These are phyloP conservation scores for Scaptomyza parva DNA, from an alignment of 2,888 invertebrate species.

Conservation along the genomic window DNA sequence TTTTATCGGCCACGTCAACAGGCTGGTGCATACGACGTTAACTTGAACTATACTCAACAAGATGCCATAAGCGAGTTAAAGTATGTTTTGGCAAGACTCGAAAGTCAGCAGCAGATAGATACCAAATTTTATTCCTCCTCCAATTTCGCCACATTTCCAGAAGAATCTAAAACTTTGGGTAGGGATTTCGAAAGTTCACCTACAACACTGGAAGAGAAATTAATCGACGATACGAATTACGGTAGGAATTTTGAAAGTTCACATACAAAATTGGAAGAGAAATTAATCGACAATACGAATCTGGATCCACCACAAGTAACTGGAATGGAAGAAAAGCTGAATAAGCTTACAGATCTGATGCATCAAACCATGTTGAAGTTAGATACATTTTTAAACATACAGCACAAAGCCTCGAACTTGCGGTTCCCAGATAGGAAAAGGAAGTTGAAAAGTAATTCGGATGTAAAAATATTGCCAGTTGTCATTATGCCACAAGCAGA, in stretches of 20 bases:
- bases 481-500: slow-evolving; percentile 32
- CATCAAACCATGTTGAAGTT: slow-evolving; percentile 44
- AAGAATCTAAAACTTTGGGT: neutral
- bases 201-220: neutral
- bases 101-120: neutral
- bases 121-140: too few species aligned
- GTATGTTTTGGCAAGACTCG: slow-evolving; percentile 24
- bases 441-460: neutral
- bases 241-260: neutral
- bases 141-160: neutral
- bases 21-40: neutral
- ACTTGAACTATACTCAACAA: neutral
- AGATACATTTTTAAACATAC: slow-evolving; percentile 36
- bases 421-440: too few species aligned
- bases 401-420: too few species aligned
- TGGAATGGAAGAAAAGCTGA: neutral
- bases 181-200: neutral
- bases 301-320: neutral
- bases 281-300: neutral
- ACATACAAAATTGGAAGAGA: neutral
- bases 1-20: neutral
- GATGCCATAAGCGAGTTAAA: slow-evolving; percentile 22
- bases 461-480: slow-evolving; percentile 38
- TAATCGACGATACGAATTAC: neutral
- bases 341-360: slow-evolving; percentile 38